phyloP scores from a whole-genome alignment of 2,113 vertebrate genomes.

The Boleophthalmus pectinirostris region DNA sequence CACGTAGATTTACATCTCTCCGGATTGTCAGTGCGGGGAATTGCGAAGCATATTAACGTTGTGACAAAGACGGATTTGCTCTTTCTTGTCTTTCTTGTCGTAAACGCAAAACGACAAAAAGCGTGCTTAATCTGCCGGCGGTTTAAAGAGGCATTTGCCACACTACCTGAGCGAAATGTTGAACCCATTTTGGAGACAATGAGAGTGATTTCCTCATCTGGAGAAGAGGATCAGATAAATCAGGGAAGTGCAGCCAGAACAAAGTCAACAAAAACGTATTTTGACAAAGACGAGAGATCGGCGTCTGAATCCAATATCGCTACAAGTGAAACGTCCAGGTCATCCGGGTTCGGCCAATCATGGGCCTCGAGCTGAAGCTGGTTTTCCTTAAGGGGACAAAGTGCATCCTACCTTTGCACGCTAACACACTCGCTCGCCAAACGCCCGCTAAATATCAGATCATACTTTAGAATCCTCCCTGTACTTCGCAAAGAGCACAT shows the following conservation, averaged over 20 bases:
- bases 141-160: conserved; percentile 34
- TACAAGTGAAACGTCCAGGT: conserved; percentile 32
- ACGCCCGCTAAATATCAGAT: background rate
- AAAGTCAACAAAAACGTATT: conserved; percentile 25
- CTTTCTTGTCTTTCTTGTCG: conserved; percentile 40
- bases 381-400: conserved; percentile 44
- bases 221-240: conserved; percentile 51
- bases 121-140: conserved; percentile 52
- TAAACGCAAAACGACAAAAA: conserved; percentile 16
- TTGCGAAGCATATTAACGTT: conserved; percentile 27
- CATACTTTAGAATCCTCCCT: background rate
- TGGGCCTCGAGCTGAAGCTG: conserved; percentile 19
- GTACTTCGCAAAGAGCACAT: background rate
- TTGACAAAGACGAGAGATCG: conserved; percentile 27
- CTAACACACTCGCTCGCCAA: conserved; percentile 11
- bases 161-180: conserved; percentile 41
- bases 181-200: conserved; percentile 12
- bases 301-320: conserved; percentile 51
- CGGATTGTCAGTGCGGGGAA: conserved; percentile 35
- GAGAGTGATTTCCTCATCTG: conserved; percentile 23
- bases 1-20: conserved; percentile 42
- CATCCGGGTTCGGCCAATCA: conserved; percentile 42
- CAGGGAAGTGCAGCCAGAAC: conserved; percentile 22
- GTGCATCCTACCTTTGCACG: conserved; percentile 22
- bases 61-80: conserved; percentile 58